Conservation (phyloP, 23 tunicate species). For the Botrylloides violaceus region DNA sequence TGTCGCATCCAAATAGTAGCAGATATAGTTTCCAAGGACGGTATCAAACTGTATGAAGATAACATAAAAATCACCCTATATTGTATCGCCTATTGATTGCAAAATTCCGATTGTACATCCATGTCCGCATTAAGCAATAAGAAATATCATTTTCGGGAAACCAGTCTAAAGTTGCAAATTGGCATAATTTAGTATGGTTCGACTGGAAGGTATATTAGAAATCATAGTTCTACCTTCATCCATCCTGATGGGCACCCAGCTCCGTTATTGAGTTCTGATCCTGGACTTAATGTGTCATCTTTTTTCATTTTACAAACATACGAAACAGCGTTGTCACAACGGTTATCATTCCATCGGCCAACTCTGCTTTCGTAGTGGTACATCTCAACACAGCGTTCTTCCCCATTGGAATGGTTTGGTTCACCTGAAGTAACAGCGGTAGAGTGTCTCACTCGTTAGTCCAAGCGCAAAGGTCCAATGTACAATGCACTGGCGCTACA, state of each 20-base stretch:
- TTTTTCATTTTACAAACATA: constrained; percentile 57
- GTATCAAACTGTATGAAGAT: constrained; percentile 45
- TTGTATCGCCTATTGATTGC: too few relatives aligned
- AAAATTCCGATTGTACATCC: too few relatives aligned
- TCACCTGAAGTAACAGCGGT: constrained; percentile 45
- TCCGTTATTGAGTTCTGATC: constrained; percentile 61
- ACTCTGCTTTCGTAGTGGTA: constrained; percentile 39
- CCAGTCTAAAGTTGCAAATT: too few relatives aligned
- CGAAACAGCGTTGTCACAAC: constrained; percentile 38
- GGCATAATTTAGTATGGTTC: too few relatives aligned
- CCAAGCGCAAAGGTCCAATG: too few relatives aligned
- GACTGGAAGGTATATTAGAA: too few relatives aligned
- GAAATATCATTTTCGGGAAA: too few relatives aligned
- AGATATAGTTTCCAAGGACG: constrained; percentile 37
- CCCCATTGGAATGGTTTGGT: constrained; percentile 62
- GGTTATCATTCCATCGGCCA: constrained; percentile 84
- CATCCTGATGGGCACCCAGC: constrained; percentile 53
- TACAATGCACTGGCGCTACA: too few relatives aligned
- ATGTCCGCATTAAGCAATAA: too few relatives aligned
- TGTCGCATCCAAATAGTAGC: constrained; percentile 47
- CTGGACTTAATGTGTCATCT: constrained; percentile 38
- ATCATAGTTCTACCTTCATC: constrained; percentile 41
- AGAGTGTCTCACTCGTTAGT: too few relatives aligned
- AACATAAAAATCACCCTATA: neutral
- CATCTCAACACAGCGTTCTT: constrained; percentile 79